These are phyloP conservation scores for Lucilia cuprina DNA, from an alignment of 1,140 invertebrate genomes.

Conservation along the genomic window DNA sequence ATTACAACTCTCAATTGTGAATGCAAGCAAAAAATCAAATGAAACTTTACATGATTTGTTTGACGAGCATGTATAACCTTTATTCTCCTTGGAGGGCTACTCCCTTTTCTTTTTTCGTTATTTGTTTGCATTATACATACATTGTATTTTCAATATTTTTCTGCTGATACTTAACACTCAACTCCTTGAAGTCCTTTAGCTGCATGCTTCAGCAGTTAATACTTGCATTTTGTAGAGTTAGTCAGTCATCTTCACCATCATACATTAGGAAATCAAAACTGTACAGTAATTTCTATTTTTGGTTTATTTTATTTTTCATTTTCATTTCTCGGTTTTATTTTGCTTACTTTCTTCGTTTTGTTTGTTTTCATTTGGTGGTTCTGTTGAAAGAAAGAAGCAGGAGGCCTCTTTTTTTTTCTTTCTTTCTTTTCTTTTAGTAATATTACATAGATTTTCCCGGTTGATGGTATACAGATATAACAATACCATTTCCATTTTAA, in stretches of 20 bases:
- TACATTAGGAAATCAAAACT: neutral
- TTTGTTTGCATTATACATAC: neutral
- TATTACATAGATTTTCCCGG: neutral
- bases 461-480: neutral
- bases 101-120: neutral
- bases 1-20: neutral
- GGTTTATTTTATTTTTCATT: neutral
- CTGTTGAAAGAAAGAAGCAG: neutral
- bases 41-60: neutral
- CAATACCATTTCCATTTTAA: neutral
- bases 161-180: neutral
- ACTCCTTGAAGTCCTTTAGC: neutral
- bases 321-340: neutral
- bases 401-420: neutral
- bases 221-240: neutral
- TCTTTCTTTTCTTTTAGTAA: neutral
- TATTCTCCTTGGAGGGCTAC: constrained; percentile 13
- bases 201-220: neutral
- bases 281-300: neutral
- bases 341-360: neutral
- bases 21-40: neutral
- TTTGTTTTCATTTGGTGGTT: neutral
- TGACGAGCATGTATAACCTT: constrained; percentile 1
- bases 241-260: neutral
- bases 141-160: neutral